Evolutionary conservation across 2,888 invertebrate genomes (phyloP).

Genomic region (Drosophila hamatofila): DNA sequence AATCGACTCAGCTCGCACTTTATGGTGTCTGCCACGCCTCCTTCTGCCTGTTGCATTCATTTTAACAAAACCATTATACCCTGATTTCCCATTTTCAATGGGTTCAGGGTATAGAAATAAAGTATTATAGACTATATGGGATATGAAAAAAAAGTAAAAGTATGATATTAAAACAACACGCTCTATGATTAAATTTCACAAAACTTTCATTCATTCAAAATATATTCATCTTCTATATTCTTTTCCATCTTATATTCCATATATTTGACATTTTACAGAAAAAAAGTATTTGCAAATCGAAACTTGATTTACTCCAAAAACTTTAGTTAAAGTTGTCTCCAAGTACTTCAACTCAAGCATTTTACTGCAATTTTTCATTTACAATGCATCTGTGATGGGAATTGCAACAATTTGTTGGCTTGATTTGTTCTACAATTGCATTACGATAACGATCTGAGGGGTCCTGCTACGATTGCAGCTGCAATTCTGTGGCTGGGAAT

Average conservation of each 20-base stretch:
- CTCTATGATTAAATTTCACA: too few species aligned
- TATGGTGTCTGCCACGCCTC: too few species aligned
- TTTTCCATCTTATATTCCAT: background rate
- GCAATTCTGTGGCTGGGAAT: conserved; percentile 10
- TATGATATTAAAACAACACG: too few species aligned
- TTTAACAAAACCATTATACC: too few species aligned
- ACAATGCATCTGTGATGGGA: conserved; percentile 28
- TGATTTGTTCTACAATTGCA: conserved; percentile 70
- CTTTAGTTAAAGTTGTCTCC: background rate
- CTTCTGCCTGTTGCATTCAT: too few species aligned
- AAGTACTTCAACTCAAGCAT: conserved; percentile 16
- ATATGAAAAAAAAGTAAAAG: too few species aligned
- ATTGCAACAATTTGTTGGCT: conserved; percentile 59
- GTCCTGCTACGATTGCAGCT: conserved; percentile 18
- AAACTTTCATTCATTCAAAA: too few species aligned
- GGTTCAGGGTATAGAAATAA: too few species aligned
- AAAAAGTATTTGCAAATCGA: background rate
- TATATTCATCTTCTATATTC: background rate
- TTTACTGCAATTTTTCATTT: conserved; percentile 44
- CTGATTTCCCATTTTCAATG: too few species aligned
- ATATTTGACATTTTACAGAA: too few species aligned
- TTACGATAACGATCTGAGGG: conserved; percentile 61
- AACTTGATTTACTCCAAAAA: background rate
- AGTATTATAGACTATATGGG: too few species aligned
- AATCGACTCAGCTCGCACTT: too few species aligned